Evolutionary conservation across 2,797 vertebrate genomes (phyloP).

Genomic region (Hypotaenidia okinawae): DNA sequence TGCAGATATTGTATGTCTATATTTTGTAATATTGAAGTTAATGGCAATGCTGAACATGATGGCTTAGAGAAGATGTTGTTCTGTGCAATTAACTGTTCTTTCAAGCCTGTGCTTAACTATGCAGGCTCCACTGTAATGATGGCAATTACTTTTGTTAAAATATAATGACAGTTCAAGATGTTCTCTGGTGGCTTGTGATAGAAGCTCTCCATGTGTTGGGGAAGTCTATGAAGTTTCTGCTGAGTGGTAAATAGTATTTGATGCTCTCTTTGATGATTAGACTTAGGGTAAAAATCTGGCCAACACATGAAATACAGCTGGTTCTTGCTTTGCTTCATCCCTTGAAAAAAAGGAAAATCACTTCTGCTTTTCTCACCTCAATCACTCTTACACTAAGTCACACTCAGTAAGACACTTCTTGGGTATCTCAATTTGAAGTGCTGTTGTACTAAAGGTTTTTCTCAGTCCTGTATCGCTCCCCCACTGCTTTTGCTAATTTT

Average conservation of each 20-base stretch:
- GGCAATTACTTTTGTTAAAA: not conserved
- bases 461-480: not conserved
- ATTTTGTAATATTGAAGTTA: not conserved
- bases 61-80: not conserved
- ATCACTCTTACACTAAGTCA: not conserved
- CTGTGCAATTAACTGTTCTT: not conserved
- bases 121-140: not conserved
- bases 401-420: not conserved
- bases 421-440: not conserved
- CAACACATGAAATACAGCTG: constrained; percentile 11
- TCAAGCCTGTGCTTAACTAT: not conserved
- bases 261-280: constrained; percentile 29
- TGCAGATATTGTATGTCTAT: rapidly evolving
- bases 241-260: constrained; percentile 23
- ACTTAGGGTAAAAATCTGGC: constrained; percentile 32
- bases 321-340: not conserved
- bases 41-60: not conserved
- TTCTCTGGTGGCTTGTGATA: not conserved
- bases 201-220: not conserved
- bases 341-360: not conserved
- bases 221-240: not conserved
- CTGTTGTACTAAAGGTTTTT: not conserved
- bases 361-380: not conserved
- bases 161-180: constrained; percentile 5
- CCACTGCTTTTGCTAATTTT: rapidly evolving